Evolutionary conservation across 2,797 vertebrate genomes (phyloP).

Genomic region (Cryptoprocta ferox): DNA sequence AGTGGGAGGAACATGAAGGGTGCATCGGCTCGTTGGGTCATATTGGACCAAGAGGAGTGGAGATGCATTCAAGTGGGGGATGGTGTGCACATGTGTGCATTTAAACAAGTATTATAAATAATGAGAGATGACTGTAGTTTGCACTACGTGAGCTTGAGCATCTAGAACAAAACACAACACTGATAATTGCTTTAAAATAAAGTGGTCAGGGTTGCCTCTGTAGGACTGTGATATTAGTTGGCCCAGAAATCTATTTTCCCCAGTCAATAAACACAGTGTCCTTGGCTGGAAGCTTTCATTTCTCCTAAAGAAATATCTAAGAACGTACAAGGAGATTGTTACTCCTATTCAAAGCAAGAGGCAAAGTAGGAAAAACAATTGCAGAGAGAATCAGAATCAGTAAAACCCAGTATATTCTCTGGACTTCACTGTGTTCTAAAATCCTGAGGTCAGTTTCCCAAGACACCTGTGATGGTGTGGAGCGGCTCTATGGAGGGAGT

Average conservation of each 20-base stretch:
- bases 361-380: constrained; percentile 9
- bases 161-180: constrained; percentile 81
- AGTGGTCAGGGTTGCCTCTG: constrained; percentile 79
- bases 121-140: constrained; percentile 82
- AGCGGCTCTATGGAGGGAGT: background rate
- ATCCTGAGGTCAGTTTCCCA: background rate
- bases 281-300: constrained; percentile 70
- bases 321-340: background rate
- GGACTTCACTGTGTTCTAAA: background rate
- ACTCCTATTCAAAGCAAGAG: background rate
- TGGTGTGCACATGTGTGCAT: too few relatives aligned
- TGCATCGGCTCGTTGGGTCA: background rate
- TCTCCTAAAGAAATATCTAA: constrained; percentile 10
- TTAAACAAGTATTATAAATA: constrained; percentile 62
- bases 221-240: constrained; percentile 75
- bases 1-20: background rate
- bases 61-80: background rate
- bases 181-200: constrained; percentile 84
- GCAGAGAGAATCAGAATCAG: background rate
- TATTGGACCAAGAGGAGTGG: background rate
- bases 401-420: background rate
- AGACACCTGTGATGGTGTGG: rapidly evolving
- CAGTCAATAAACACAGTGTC: constrained; percentile 72
- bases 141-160: constrained; percentile 79
- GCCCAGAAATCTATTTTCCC: constrained; percentile 75